Conservation (phyloP, 2,888 invertebrate species). For the Diarsia mendica region DNA sequence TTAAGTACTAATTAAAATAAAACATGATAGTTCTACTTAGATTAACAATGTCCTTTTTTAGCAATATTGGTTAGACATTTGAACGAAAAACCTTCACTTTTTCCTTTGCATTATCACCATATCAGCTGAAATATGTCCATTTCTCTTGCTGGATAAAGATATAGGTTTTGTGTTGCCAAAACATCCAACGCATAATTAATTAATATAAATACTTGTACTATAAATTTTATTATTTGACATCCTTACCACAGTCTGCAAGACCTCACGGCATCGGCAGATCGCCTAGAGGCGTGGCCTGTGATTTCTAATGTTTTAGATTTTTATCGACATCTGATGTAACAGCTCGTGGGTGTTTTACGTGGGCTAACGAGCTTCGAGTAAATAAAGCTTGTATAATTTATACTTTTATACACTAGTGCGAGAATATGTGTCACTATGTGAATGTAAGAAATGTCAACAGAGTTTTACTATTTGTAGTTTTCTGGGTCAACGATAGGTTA, state of each 20-base stretch:
- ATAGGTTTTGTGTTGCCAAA: neutral
- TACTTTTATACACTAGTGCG: slow-evolving; percentile 25
- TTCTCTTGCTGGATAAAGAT: too few relatives aligned
- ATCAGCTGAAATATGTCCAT: neutral
- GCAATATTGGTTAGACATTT: neutral
- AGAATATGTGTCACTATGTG: slow-evolving; percentile 33
- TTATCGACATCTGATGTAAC: slow-evolving; percentile 58
- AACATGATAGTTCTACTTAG: neutral
- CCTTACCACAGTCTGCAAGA: slow-evolving; percentile 36
- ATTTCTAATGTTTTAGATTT: slow-evolving; percentile 63
- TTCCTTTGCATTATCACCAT: neutral
- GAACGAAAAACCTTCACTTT: neutral
- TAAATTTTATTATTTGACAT: slow-evolving; percentile 11
- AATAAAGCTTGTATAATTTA: slow-evolving; percentile 44
- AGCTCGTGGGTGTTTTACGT: slow-evolving; percentile 55
- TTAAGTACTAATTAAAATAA: neutral
- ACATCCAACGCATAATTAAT: neutral
- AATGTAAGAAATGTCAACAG: slow-evolving; percentile 31
- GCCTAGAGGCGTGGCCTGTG: slow-evolving; percentile 52
- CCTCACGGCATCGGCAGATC: slow-evolving; percentile 45
- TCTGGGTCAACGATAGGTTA: slow-evolving; percentile 17
- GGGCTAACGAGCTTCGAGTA: slow-evolving; percentile 52
- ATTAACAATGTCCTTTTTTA: neutral
- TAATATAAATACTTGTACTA: neutral
- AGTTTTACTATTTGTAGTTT: slow-evolving; percentile 14